Evolutionary conservation across 2,113 vertebrate species (phyloP).

Genomic region (Xiphophorus hellerii): DNA sequence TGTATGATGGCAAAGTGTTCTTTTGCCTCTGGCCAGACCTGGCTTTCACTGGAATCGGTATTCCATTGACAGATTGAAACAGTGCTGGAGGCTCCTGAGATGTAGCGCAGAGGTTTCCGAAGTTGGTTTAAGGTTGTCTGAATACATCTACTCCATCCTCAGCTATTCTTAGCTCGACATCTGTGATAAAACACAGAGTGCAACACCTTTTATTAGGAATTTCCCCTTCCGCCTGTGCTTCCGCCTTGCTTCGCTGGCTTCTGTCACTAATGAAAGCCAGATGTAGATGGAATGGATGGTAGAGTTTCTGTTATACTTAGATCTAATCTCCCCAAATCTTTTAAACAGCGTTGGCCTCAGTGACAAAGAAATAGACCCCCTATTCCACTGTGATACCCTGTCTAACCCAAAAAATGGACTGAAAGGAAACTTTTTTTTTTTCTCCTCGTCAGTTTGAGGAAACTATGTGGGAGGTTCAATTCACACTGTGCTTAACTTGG

Average conservation of each 20-base stretch:
- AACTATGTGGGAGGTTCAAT: conserved; percentile 3
- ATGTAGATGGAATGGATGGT: conserved; percentile 17
- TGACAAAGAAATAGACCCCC: neutral
- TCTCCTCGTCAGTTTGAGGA: neutral
- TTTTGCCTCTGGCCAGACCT: conserved; percentile 1
- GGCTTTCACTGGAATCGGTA: conserved; percentile 40
- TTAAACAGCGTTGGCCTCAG: neutral
- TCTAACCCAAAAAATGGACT: conserved; percentile 4
- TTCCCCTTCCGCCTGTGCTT: conserved; percentile 8
- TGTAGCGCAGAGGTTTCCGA: conserved; percentile 28
- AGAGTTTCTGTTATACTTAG: neutral
- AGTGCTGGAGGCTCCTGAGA: conserved; percentile 27
- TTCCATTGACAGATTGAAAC: conserved; percentile 36
- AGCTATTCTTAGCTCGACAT: conserved; percentile 37
- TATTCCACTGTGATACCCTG: neutral
- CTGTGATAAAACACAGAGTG: conserved; percentile 39
- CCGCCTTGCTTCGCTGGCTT: conserved; percentile 2
- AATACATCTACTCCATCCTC: conserved; percentile 31
- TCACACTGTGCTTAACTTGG: neutral
- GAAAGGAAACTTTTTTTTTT: conserved; percentile 23
- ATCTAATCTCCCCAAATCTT: neutral
- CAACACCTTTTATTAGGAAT: conserved; percentile 41
- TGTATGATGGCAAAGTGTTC: neutral
- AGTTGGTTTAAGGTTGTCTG: conserved; percentile 27
- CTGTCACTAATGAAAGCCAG: conserved; percentile 40